Evolutionary conservation across 1,140 invertebrate genomes (phyloP).

Genomic region (Leptoteleia sp.): DNA sequence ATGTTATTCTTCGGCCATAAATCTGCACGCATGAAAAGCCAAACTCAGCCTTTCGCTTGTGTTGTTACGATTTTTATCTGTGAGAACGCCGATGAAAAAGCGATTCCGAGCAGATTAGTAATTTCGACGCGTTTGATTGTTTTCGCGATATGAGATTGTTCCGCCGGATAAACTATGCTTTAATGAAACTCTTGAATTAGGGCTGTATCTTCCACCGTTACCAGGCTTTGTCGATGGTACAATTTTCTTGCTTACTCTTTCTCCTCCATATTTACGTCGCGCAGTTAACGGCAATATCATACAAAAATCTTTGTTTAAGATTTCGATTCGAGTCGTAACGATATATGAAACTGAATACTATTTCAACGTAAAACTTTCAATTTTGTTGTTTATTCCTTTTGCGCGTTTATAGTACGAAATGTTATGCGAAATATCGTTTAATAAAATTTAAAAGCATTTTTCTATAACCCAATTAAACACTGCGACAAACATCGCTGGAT

Average conservation of each 20-base stretch:
- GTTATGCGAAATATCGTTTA: no score
- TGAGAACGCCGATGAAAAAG: conserved; percentile 2
- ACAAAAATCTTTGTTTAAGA: no score
- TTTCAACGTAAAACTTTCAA: no score
- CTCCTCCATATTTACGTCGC: no score
- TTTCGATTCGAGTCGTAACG: no score
- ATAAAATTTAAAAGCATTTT: no score
- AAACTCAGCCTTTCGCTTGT: conserved; percentile 3
- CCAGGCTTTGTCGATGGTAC: neutral
- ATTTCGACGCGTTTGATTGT: conserved; percentile 3
- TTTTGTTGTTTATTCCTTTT: no score
- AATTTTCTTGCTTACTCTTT: neutral
- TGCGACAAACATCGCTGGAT: no score
- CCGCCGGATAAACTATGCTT: neutral
- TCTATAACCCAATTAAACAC: no score
- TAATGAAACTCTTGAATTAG: neutral
- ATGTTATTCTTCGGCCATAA: conserved; percentile 32
- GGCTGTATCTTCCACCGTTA: neutral
- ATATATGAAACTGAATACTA: no score
- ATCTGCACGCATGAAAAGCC: conserved; percentile 8
- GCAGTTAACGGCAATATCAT: no score
- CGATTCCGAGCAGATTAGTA: conserved; percentile 4
- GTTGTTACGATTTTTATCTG: conserved; percentile 6
- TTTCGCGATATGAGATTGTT: conserved; percentile 6
- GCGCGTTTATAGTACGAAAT: no score